Conservation (phyloP, 2,888 invertebrate genomes). For the Disparrhopalites patrizii region DNA sequence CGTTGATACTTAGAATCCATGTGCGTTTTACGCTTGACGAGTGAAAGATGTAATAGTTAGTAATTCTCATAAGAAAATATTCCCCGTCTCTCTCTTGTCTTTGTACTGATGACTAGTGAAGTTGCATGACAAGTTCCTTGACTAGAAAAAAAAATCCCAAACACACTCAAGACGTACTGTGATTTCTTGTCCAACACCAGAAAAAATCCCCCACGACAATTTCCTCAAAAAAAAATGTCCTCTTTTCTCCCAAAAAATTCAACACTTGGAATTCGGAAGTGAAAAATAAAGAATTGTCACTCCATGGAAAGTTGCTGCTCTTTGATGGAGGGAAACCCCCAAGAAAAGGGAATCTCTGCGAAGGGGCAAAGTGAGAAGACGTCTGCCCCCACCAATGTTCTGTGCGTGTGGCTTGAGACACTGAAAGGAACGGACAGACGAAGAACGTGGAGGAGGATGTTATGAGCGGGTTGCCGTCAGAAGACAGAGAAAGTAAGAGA, state of each 20-base stretch:
- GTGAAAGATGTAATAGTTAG: too few relatives aligned
- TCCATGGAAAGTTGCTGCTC: not conserved
- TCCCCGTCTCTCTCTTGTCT: not conserved
- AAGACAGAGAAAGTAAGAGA: not conserved
- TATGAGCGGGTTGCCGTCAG: not conserved
- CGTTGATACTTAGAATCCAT: too few relatives aligned
- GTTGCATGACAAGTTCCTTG: too few relatives aligned
- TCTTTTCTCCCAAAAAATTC: not conserved
- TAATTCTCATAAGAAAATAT: too few relatives aligned
- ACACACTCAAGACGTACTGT: not conserved
- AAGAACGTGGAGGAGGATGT: not conserved
- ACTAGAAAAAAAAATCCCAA: not conserved
- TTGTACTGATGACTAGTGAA: not conserved
- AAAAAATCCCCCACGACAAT: too few relatives aligned
- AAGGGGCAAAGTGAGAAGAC: constrained; percentile 21
- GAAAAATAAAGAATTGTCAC: too few relatives aligned
- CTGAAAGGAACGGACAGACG: too few relatives aligned
- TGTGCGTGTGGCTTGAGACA: not conserved
- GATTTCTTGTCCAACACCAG: too few relatives aligned
- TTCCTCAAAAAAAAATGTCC: not conserved
- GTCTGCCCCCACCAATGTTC: not conserved
- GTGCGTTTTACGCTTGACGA: too few relatives aligned
- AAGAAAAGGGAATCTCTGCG: too few relatives aligned
- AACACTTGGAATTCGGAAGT: not conserved
- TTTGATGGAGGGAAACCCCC: too few relatives aligned